Evolutionary conservation across 2,113 vertebrate genomes (phyloP), one percentile per base, ranked within the genome.

Genomic region (Colistium nudipinnis): DNA sequence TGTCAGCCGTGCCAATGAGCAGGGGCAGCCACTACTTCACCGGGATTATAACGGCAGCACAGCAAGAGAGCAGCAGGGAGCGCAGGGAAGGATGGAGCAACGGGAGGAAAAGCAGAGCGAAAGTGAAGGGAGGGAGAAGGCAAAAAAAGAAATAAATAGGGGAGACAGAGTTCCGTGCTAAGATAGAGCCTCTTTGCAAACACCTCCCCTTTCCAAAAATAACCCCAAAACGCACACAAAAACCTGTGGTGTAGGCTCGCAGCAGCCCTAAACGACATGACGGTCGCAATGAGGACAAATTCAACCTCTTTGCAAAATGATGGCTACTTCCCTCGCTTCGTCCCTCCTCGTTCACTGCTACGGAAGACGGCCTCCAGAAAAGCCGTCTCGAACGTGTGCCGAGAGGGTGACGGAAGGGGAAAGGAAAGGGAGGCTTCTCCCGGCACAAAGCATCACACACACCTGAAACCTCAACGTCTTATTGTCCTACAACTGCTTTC

Each of bases 151-250:
- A 57, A 59, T 30, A 41, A 54, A 73, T 51, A 66, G 35, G 30
- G 16, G 43, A 78, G 70, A 54, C 72, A 73, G 80, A 81, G 76
- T 38, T 48, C 48, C 38, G 35, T 10, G 38, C 66, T 55, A 67
- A 71, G 60, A 75, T 51, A 27, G 67, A 54, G 75, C 71, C 72
- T 82, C 45, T 47, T 38, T 54, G 60, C 62, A 79, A 74, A 64
- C 70, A 70, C 53, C 22, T 51, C 45, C 10, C 39, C 28, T n/a
- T 10, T 79, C 68, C 75, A 81, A 86, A 83, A 88, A 81, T 84
- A 87, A 74, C 59, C 49, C n/a, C 45, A 11, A 62, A 83, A 74
- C 61, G 10, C 44, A 67, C 54, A 56, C 80, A 63, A 80, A 76
- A 77, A 78, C 80, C 65, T 83, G 68, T 36, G 60, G 31, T 44